Evolutionary conservation across 2,797 vertebrate genomes (phyloP), one percentile per base, ranked within the genome.

Genomic region (Bryconaethiops microstoma): DNA sequence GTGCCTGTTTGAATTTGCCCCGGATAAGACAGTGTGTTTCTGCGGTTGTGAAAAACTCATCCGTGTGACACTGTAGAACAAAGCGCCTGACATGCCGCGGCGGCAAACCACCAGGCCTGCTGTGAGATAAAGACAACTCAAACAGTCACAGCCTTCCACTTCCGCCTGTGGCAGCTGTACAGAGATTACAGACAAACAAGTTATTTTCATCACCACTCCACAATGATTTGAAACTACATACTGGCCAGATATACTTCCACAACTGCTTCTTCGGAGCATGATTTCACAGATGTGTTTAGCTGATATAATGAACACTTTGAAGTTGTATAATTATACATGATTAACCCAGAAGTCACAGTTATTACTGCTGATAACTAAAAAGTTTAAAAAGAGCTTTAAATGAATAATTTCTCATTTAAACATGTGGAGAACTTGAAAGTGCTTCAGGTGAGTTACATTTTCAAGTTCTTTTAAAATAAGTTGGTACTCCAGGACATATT

Each of bases 141-240:
- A 78, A 78, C 67, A 21, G n/a, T 25, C 78, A 69, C 76, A 74
- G 40, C 40, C 68, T 25, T 16, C 62, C 63, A 74, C 29, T 69
- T 82, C 45, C 29, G 59, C 35, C 81, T 67, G 73, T 29, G 59
- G 69, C 71, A 78, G 73, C 81, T 74, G 76, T 70, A 23, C 29
- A 62, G 25, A 64, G 62, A 35, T 64, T 39, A 64, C 23, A 62
- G 2, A 60, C 60, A 62, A 62, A 62, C 23, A 69, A 77, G 60
- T n/a, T 67, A 60, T 74, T 77, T 60, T 68, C 54, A 67, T 12
- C 68, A 14, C 48, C 69, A 81, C 69, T 60, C 29, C 5, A 76
- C 63, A 52, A 14, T 9, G 13, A 59, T 77, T 54, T 48, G 39
- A 74, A 14, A 52, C 23, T 57, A 42, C 0, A 0, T 39, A 60